Conservation (phyloP, 2,797 vertebrate species). For the Gadopsis marmoratus region DNA sequence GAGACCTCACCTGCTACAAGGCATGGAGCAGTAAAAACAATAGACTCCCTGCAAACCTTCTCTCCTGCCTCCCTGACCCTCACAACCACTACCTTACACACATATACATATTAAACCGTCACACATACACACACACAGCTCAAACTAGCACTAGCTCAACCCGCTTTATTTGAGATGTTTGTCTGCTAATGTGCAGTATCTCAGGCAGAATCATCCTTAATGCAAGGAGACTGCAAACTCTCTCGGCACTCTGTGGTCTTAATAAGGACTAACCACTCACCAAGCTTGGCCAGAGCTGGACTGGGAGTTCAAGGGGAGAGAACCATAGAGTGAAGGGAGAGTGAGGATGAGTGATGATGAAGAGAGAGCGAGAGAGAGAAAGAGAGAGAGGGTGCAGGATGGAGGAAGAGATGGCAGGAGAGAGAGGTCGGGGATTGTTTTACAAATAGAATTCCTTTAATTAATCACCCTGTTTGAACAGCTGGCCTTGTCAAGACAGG, state of each 20-base stretch:
- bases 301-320: constrained; percentile 60
- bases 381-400: constrained; percentile 33
- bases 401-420: constrained; percentile 62
- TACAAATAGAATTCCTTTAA: constrained; percentile 98
- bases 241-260: constrained; percentile 69
- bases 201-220: constrained; percentile 76
- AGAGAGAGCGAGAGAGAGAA: constrained; percentile 48
- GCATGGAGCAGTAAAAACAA: constrained; percentile 61
- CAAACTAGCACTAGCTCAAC: constrained; percentile 32
- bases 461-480: constrained; percentile 99
- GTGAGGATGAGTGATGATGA: constrained; percentile 68
- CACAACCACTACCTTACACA: constrained; percentile 24
- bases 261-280: constrained; percentile 73
- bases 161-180: constrained; percentile 74
- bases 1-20: constrained; percentile 81
- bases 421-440: constrained; percentile 87
- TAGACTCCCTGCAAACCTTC: constrained; percentile 36
- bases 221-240: constrained; percentile 72
- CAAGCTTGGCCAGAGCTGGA: constrained; percentile 56
- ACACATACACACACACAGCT: constrained; percentile 41
- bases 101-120: constrained; percentile 27
- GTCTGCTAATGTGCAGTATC: constrained; percentile 81
- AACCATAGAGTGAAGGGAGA: constrained; percentile 39
- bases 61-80: constrained; percentile 22
- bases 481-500: constrained; percentile 90